Conservation (phyloP, 2,888 invertebrate species). For the Acleris emargana region DNA sequence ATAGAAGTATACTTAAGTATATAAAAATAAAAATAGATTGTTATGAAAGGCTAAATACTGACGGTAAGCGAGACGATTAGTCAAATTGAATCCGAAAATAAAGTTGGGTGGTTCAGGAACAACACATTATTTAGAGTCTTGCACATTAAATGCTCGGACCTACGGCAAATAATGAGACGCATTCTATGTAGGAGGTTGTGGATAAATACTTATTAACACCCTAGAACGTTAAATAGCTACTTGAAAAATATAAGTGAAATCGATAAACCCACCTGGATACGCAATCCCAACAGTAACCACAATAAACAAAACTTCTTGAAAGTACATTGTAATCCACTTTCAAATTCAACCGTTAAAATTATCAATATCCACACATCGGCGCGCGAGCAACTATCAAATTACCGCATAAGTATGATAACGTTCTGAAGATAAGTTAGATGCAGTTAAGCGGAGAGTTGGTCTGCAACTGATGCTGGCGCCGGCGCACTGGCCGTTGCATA, state of each 20-base stretch:
- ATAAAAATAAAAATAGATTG: too few relatives aligned
- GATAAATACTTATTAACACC: too few relatives aligned
- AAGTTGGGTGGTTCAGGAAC: too few relatives aligned
- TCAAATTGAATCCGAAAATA: too few relatives aligned
- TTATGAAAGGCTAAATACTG: too few relatives aligned
- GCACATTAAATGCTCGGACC: too few relatives aligned
- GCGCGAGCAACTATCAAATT: conserved; percentile 17
- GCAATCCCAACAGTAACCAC: conserved; percentile 51
- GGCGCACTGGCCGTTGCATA: conserved; percentile 68
- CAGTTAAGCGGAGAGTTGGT: conserved; percentile 47
- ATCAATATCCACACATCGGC: conserved; percentile 13
- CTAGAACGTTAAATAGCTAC: not conserved
- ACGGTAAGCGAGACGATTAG: too few relatives aligned
- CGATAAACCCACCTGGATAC: conserved; percentile 50
- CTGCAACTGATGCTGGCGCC: conserved; percentile 59
- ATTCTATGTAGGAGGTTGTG: too few relatives aligned
- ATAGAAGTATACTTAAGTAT: too few relatives aligned
- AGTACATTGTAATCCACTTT: conserved; percentile 43
- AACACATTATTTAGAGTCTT: too few relatives aligned
- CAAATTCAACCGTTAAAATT: conserved; percentile 23
- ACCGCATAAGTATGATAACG: conserved; percentile 1
- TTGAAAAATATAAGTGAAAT: not conserved
- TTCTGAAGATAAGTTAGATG: conserved; percentile 11
- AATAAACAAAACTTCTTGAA: conserved; percentile 45
- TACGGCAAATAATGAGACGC: too few relatives aligned